Evolutionary conservation across 2,797 vertebrate genomes (phyloP), one percentile per base, ranked within the genome.

Genomic region (Alauda arvensis): DNA sequence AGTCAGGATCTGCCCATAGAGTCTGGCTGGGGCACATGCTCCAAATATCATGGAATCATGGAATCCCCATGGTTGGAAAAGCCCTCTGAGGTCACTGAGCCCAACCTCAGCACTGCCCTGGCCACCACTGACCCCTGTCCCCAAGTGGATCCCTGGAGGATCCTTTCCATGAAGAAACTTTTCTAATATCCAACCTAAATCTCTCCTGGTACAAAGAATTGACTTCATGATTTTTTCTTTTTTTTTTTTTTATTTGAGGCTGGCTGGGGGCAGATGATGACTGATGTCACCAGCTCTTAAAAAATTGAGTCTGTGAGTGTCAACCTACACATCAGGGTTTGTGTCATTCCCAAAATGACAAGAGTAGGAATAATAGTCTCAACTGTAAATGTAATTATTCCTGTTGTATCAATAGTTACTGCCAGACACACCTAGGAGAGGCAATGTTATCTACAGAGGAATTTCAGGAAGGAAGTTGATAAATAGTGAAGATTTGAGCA

Each of bases 31-130:
- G 37, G 7, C 45, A 34, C 40, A 2, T 12, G 10, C 6, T 52
- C 37, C 45, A 70, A 14, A 31, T 1, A 2, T 25, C 28, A 11
- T 0, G 2, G 60, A 26, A 52, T 8, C 6, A 0, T 21, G 60
- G 75, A 46, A 40, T 7, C 8, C 25, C 4, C 2, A 1, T 2
- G 14, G 17, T 0, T 65, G 60, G 29, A 78, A 71, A 85, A 66
- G 1, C 15, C 20, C 46, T 9, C n/a, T 5, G 3, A 15, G 43
- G 6, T 6, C 51, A 8, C 39, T 37, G 48, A 72, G 31, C 16
- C 9, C 83, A 34, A 11, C 20, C 29, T 10, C 52, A 74, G 52
- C 45, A 10, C 26, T 13, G 79, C 18, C 37, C 28, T 25, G 10
- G 25, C 11, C 80, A 60, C 24, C 80, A 39, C 5, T 19, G 31